Percentiles rank a stretch among this genome's conserved stretches.
Conservation (phyloP, 1,140 invertebrate species). For the Delia radicum region DNA sequence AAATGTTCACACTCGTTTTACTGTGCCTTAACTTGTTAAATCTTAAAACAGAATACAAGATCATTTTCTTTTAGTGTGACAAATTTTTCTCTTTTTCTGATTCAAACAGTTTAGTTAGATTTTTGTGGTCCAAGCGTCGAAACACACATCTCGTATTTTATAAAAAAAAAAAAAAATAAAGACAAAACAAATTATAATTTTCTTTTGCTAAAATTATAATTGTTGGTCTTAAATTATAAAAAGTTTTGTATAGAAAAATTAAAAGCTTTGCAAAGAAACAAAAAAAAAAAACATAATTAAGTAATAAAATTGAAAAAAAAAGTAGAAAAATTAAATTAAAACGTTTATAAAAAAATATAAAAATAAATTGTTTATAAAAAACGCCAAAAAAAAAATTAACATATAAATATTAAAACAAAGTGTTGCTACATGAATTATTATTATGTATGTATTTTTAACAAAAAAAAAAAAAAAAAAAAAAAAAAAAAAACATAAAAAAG, state of each 20-base stretch:
- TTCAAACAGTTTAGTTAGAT: not conserved
- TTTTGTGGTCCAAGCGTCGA: not conserved
- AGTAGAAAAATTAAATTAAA: not conserved
- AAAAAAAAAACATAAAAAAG: no score
- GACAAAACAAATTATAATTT: no score
- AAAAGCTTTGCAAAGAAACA: not conserved
- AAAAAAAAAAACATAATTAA: not conserved
- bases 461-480: not conserved
- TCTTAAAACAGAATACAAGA: no score
- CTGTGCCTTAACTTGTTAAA: no score
- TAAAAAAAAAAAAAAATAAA: no score
- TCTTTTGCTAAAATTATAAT: no score
- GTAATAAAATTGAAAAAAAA: not conserved
- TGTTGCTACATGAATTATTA: conserved; percentile 1
- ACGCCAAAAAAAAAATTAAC: not conserved
- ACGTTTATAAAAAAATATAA: not conserved
- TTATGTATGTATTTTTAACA: conserved; percentile 11
- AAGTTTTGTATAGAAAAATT: not conserved
- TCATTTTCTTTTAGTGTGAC: not conserved
- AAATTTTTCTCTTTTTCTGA: not conserved
- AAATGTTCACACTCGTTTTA: no score
- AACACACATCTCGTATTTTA: not conserved
- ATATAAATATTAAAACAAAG: not conserved
- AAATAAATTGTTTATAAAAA: not conserved
- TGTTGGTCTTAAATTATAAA: no score